A percentile compares a stretch with the other conserved stretches of the same genome.
Conservation (phyloP, 2,888 invertebrate species). For the Platynereis dumerilii region DNA sequence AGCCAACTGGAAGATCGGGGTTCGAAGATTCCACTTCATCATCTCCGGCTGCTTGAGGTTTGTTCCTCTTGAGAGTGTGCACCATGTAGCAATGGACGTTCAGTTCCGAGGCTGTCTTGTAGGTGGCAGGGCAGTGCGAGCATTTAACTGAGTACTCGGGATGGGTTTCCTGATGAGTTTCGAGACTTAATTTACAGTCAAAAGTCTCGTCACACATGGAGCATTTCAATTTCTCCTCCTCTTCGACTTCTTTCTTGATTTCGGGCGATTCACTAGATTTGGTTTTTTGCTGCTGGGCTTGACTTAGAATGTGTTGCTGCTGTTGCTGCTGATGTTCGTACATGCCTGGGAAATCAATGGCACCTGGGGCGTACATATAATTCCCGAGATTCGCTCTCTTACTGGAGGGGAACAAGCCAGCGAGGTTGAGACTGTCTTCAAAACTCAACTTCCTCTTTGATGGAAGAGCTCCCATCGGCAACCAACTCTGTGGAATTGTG, state of each 20-base stretch:
- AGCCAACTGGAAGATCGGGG: constrained; percentile 40
- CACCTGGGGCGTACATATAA: no score
- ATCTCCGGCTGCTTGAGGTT: background rate
- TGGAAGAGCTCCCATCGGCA: background rate
- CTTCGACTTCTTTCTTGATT: constrained; percentile 21
- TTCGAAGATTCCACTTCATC: no score
- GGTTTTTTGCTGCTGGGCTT: no score
- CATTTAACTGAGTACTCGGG: constrained; percentile 75
- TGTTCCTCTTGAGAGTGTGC: constrained; percentile 8
- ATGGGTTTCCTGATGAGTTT: constrained; percentile 74
- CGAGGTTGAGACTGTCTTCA: background rate
- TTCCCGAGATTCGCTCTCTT: no score
- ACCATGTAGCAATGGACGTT: constrained; percentile 70
- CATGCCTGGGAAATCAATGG: no score
- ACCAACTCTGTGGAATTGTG: background rate
- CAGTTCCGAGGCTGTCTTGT: constrained; percentile 74
- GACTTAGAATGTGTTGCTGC: no score
- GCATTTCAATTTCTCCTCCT: constrained; percentile 64
- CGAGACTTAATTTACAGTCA: constrained; percentile 68
- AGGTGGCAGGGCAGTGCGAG: constrained; percentile 75
- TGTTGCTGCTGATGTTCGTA: no score
- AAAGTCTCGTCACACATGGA: constrained; percentile 74
- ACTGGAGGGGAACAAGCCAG: no score
- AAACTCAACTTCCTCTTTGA: constrained; percentile 21
- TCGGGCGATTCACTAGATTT: no score